Percentiles rank a stretch among this genome's conserved stretches.
Conservation (phyloP, 2,888 invertebrate genomes). For the Hypolimnas misippus region DNA sequence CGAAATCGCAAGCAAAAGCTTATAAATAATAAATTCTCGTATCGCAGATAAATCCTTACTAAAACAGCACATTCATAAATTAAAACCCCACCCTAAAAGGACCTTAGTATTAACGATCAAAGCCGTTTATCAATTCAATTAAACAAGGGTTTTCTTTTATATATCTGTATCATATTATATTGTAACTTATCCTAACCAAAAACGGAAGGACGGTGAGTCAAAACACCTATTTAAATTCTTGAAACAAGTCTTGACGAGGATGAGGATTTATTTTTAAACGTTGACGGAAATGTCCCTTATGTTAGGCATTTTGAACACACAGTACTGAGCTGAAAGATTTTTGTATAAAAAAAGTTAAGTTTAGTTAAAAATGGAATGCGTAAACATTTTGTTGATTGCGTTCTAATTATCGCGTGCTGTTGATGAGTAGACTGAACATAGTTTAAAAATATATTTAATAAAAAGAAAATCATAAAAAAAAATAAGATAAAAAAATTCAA, state of each 20-base stretch:
- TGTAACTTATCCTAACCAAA: slow-evolving; percentile 18
- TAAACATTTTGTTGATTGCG: no score
- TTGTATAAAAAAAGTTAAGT: no score
- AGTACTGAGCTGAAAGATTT: slow-evolving; percentile 1
- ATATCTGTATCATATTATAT: neutral
- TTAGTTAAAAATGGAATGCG: no score
- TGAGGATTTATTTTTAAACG: slow-evolving; percentile 45
- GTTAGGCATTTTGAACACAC: neutral
- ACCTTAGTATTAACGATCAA: neutral
- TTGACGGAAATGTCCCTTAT: slow-evolving; percentile 35
- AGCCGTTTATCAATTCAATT: neutral
- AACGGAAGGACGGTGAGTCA: slow-evolving; percentile 48
- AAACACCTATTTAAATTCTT: slow-evolving; percentile 42
- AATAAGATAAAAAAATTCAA: no score
- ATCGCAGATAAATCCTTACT: neutral
- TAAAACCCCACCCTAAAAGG: slow-evolving; percentile 2
- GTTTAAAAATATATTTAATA: no score
- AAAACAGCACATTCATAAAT: neutral
- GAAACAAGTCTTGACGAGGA: slow-evolving; percentile 53
- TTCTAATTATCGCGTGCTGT: no score
- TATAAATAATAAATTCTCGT: no score
- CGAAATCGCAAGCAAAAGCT: no score
- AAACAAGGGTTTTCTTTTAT: neutral
- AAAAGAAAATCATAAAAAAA: no score
- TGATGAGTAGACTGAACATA: no score